These are phyloP conservation scores for Lithophane leautieri DNA, from an alignment of 2,888 invertebrate genomes.

Conservation along the genomic window DNA sequence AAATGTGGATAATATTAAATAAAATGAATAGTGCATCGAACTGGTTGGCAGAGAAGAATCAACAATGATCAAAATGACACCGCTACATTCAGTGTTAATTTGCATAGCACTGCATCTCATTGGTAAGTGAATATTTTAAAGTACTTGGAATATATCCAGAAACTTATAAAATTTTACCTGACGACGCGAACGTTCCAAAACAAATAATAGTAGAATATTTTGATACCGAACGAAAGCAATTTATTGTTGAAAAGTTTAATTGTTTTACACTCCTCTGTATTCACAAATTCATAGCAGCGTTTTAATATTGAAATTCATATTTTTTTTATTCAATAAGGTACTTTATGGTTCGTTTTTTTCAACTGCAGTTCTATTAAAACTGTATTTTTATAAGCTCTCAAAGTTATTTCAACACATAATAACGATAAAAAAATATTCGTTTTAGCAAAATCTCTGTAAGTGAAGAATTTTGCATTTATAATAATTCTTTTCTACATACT, in stretches of 20 bases:
- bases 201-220: slow-evolving; percentile 23
- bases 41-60: slow-evolving; percentile 64
- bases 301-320: not conserved
- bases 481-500: not conserved
- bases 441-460: not conserved
- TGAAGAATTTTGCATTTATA: no score
- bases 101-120: slow-evolving; percentile 81
- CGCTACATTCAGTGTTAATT: slow-evolving; percentile 73
- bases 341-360: not conserved
- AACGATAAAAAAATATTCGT: not conserved
- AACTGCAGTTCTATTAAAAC: not conserved
- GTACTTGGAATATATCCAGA: slow-evolving; percentile 49
- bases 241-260: slow-evolving; percentile 17
- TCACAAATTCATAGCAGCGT: not conserved
- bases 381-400: not conserved
- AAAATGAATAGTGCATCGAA: slow-evolving; percentile 63
- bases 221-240: not conserved
- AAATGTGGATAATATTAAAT: slow-evolving; percentile 53
- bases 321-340: slow-evolving; percentile 6
- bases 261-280: not conserved
- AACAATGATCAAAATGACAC: slow-evolving; percentile 80
- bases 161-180: slow-evolving; percentile 48
- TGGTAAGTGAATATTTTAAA: slow-evolving; percentile 70
- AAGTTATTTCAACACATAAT: not conserved
- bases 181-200: slow-evolving; percentile 32